Evolutionary conservation across 2,113 vertebrate genomes (phyloP), one percentile per base, ranked within the genome.

Genomic region (Proterorhinus semilunaris): DNA sequence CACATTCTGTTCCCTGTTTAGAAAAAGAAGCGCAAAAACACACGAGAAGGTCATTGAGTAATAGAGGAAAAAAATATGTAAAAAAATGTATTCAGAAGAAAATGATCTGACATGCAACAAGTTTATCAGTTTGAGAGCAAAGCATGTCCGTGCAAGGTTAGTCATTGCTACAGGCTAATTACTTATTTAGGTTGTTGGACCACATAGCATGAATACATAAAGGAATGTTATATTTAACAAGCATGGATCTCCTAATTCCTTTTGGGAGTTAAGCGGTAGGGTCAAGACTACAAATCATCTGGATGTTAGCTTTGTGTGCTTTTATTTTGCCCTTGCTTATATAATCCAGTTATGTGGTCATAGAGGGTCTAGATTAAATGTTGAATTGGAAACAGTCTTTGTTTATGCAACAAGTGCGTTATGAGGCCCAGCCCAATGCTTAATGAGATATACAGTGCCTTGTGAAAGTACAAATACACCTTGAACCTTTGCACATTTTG

Each of bases 311-410:
- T 57, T 57, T 12, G 54, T 42, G 10, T 36, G 11, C 27, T 27
- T 58, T 57, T 58, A 15, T 58, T 55, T 6, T 21, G 6, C 52
- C 6, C 15, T 52, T 52, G 7, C 6, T 52, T 3, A 52, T 52
- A 7, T 8, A 52, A n/a, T 8, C 15, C 15, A n/a, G 6, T 16
- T 16, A 6, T 52, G 16, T 53, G 10, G n/a, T 8, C 17, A 16
- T 8, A 5, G n/a, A n/a, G n/a, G n/a, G n/a, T n/a, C n/a, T n/a
- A 83, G 80, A 79, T 87, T 75, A 72, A 77, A 76, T 73, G 81
- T 87, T 77, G 84, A 67, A 80, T 58, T 13, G 11, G 42, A 58
- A 58, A 27, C 72, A 70, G 11, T 75, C 72, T 76, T 87, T 16
- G 53, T 71, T 59, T 79, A 51, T 76, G 72, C 71, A 80, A 87